These are phyloP conservation scores for Paratilapia polleni DNA, from an alignment of 2,113 vertebrate species.

Conservation along the genomic window DNA sequence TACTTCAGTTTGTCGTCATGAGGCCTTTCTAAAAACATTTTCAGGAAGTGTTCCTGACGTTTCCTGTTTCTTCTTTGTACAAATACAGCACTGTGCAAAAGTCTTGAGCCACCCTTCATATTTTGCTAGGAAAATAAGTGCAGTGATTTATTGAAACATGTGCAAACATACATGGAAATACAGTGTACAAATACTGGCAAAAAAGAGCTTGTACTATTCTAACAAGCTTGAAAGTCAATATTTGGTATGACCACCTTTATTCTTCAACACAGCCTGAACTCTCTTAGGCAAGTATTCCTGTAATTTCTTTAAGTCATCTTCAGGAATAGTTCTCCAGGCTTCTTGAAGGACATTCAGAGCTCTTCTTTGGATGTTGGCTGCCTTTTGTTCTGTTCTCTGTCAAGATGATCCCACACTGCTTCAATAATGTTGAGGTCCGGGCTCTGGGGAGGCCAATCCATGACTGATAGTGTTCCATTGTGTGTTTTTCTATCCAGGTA, in stretches of 20 bases:
- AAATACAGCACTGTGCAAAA: not conserved
- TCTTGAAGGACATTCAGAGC: no score
- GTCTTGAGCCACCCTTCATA: not conserved
- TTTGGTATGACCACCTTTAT: not conserved
- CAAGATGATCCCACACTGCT: no score
- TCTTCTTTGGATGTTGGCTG: no score
- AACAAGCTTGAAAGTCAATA: not conserved
- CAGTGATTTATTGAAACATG: no score
- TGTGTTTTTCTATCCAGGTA: no score
- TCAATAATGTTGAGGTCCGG: no score
- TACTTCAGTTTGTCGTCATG: slow-evolving; percentile 13
- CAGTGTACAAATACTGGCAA: no score
- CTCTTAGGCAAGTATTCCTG: not conserved
- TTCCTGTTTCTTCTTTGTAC: not conserved
- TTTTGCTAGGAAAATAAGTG: not conserved
- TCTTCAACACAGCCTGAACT: not conserved
- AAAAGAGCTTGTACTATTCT: not conserved
- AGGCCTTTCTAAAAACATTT: not conserved
- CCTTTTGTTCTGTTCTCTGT: no score
- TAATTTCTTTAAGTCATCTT: not conserved
- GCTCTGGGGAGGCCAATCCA: no score
- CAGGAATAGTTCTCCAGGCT: no score
- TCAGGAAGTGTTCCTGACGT: not conserved
- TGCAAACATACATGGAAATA: not conserved
- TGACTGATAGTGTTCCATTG: no score